Evolutionary conservation across 2,888 invertebrate species (phyloP), one percentile per base, ranked within the genome.

Genomic region (Psococerastis gibbosa): DNA sequence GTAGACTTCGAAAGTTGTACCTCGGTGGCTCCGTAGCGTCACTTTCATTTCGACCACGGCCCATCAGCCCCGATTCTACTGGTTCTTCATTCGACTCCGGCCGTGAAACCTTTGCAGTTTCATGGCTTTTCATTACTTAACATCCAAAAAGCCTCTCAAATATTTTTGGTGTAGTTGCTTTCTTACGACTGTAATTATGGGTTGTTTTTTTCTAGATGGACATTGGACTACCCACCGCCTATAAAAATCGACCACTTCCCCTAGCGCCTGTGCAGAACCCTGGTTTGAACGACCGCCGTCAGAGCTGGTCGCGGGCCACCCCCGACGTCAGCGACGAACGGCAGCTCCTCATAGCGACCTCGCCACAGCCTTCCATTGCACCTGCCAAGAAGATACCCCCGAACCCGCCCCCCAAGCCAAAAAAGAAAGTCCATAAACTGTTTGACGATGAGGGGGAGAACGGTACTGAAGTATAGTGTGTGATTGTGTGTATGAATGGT

Each of bases 361-460:
- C 23, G 11, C 42, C 20, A 38, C 32, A 42, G 32, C n/a, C 38
- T 17, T 20, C 38, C n/a, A 20, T n/a, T 13, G 22, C 20, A 27
- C 17, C n/a, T 31, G 18, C 4, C 13, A 31, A 35, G 17, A 84
- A 85, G 62, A 74, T 83, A 46, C 84, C 84, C 11, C 85, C 85
- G 2, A 69, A 81, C 54, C 83, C 83, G 38, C 84, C 84, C 9
- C 83, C 83, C 22, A 82, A 82, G 53, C 82, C 82, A 43, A 83
- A 81, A 63, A 83, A 82, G 68, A 75, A 78, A 43, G 74, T 69
- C 53, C 81, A 81, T 52, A 82, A 83, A 47, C 62, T 84, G 49
- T 84, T 83, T 56, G 84, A 85, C 58, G 85, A 85, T 58, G 85
- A 85, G 62, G 82, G 83, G 22, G 85, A 85, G 57, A 84, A 85